Evolutionary conservation across 2,888 invertebrate genomes (phyloP).

Genomic region (Drosophila quinaria): DNA sequence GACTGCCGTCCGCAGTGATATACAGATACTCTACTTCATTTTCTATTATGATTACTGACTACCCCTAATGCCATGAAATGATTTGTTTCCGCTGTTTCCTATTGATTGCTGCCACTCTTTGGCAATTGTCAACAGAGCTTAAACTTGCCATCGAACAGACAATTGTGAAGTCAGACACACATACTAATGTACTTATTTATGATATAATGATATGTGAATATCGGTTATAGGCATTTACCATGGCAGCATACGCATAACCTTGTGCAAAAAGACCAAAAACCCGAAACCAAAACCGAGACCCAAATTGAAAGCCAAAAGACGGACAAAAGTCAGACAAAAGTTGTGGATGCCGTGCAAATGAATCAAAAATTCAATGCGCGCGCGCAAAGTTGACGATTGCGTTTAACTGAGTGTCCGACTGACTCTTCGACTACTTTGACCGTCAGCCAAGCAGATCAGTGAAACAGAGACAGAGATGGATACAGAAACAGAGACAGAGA

Average conservation of each 20-base stretch:
- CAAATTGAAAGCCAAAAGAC: constrained; percentile 41
- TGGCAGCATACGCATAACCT: constrained; percentile 66
- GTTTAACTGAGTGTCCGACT: constrained; percentile 51
- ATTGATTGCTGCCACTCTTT: constrained; percentile 46
- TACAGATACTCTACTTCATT: no score
- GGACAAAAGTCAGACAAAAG: constrained; percentile 16
- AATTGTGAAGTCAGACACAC: constrained; percentile 30
- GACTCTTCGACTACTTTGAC: constrained; percentile 30
- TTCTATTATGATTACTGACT: no score
- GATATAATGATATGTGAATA: constrained; percentile 66
- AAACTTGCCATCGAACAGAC: constrained; percentile 30
- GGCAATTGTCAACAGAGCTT: constrained; percentile 57
- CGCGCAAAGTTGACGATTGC: constrained; percentile 52
- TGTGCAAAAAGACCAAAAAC: constrained; percentile 71
- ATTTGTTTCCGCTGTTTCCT: constrained; percentile 3
- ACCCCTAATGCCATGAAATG: no score
- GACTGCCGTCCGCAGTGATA: no score
- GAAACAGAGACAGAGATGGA: constrained; percentile 9
- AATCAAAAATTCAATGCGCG: constrained; percentile 79
- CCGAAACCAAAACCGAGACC: constrained; percentile 34
- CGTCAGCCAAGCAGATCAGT: constrained; percentile 47
- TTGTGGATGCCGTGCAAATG: constrained; percentile 46
- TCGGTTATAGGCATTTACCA: constrained; percentile 61
- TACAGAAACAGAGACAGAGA: background rate
- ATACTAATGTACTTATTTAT: constrained; percentile 56